Base-by-base conservation (phyloP, 2,888 invertebrate species). In the Drosophila meridionalis region DNA sequence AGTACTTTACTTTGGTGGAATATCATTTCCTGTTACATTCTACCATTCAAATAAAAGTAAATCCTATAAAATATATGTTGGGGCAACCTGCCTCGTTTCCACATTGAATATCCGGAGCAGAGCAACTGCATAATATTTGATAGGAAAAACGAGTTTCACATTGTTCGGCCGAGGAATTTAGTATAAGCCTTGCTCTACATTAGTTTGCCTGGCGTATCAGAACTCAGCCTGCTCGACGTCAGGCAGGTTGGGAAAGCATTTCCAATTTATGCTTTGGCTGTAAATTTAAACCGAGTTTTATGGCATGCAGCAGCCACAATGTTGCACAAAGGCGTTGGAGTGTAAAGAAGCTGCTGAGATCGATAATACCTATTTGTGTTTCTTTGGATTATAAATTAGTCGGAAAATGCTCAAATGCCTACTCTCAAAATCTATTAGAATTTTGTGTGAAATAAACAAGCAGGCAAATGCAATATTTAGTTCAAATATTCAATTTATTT, bases 201-300 rank as follows among this genome's bases (percentile, higher is more conserved):
- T 8, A 42, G 38, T 36, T n/a, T 11, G 47, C 43, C 59, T 14
- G 9, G 26, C 43, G 11, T 30, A 40, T 28, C 48, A 11, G 57
- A 9, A n/a, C 14, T 30, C 28, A 26, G 30, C 28, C 34, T 11
- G 38, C 32, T 30, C 28, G 43, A 50, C 63, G 47, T 43, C 56
- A 43, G 53, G 11, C 32, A 28, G 55, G 26, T 57, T 36, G n/a
- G 34, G 26, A 4, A 32, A 52, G 34, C 50, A 55, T 56, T 55
- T 73, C 9, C 45, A 50, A 79, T 80, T 61, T 75, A 80, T 75
- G 67, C 36, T 14, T 20, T 26, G 40, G 64, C 59, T 59, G 47
- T 78, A 78, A 70, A 78, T 64, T 69, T 45, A 32, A 47, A 40
- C 38, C 52, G 40, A 32, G 43, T 58, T 73, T 59, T 69, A 55